A percentile compares a stretch with the other conserved stretches of the same genome.
phyloP scores from a whole-genome alignment of 2,797 vertebrate species.

The Centropyge bicolor region DNA sequence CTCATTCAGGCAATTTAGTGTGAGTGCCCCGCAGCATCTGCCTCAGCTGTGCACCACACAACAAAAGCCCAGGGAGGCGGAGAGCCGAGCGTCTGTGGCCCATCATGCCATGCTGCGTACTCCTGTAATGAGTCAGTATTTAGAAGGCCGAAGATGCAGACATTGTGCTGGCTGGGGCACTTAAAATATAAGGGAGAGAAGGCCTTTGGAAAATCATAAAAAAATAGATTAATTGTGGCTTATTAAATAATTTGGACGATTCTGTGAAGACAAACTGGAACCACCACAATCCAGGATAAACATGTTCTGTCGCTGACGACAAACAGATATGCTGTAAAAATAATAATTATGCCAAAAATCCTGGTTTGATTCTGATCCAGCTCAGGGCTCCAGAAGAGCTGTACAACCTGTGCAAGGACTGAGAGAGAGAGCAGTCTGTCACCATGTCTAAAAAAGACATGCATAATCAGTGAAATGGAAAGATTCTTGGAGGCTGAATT shows the following conservation, averaged over 20 bases:
- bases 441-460: conserved; percentile 66
- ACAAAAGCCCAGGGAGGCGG: conserved; percentile 77
- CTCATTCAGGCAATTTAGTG: conserved; percentile 82
- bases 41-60: conserved; percentile 77
- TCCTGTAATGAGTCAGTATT: conserved; percentile 82
- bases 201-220: conserved; percentile 10
- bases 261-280: conserved; percentile 9
- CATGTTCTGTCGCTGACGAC: conserved; percentile 19
- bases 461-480: conserved; percentile 72
- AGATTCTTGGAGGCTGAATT: conserved; percentile 60
- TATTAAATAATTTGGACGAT: conserved; percentile 34
- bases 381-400: conserved; percentile 52
- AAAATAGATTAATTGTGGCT: conserved; percentile 20
- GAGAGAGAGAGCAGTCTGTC: conserved; percentile 55
- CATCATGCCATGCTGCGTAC: conserved; percentile 74
- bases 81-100: conserved; percentile 72
- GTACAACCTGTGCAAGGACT: conserved; percentile 55
- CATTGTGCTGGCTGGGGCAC: conserved; percentile 45
- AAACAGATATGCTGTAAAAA: conserved; percentile 35
- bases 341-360: conserved; percentile 40
- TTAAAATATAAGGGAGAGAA: conserved; percentile 43
- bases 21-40: conserved; percentile 84
- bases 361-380: conserved; percentile 48
- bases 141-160: conserved; percentile 73
- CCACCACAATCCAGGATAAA: conserved; percentile 22